These are phyloP conservation scores for Echinarachnius parma DNA, from an alignment of 53 echinoderm and acorn worm genomes.

Conservation along the genomic window DNA sequence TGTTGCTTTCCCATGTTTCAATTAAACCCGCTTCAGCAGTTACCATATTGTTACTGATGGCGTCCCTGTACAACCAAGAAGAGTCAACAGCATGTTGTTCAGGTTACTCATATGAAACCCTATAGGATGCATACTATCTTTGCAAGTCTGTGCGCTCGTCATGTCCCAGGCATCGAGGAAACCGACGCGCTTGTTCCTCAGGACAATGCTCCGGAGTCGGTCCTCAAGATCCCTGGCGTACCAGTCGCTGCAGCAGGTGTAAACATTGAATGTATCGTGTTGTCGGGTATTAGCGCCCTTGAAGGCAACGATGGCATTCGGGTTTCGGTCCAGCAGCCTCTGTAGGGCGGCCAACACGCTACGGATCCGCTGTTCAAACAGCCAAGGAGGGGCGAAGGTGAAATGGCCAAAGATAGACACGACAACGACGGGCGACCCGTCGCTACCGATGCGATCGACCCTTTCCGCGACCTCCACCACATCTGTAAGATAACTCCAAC, in stretches of 20 bases:
- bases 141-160: conserved; percentile 6
- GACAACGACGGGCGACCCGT: neutral
- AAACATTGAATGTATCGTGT: neutral
- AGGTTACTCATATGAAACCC: conserved; percentile 12
- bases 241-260: conserved; percentile 33
- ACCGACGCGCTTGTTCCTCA: neutral
- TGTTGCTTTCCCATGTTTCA: too few species aligned
- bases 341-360: conserved; percentile 3
- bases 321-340: conserved; percentile 12
- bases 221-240: conserved; percentile 20
- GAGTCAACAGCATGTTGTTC: conserved; percentile 5
- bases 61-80: conserved; percentile 25
- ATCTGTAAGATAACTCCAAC: conserved; percentile 9
- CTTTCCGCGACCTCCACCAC: conserved; percentile 2
- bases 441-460: neutral
- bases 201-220: conserved; percentile 7
- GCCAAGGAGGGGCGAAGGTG: neutral
- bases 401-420: conserved; percentile 24
- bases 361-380: conserved; percentile 8
- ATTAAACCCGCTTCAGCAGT: too few species aligned
- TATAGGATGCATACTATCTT: conserved; percentile 3
- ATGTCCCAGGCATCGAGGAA: conserved; percentile 42
- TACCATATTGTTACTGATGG: too few species aligned
- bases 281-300: conserved; percentile 29
- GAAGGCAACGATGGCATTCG: neutral